phyloP scores from a whole-genome alignment of 2,888 invertebrate genomes.

The Ormia ochracea region DNA sequence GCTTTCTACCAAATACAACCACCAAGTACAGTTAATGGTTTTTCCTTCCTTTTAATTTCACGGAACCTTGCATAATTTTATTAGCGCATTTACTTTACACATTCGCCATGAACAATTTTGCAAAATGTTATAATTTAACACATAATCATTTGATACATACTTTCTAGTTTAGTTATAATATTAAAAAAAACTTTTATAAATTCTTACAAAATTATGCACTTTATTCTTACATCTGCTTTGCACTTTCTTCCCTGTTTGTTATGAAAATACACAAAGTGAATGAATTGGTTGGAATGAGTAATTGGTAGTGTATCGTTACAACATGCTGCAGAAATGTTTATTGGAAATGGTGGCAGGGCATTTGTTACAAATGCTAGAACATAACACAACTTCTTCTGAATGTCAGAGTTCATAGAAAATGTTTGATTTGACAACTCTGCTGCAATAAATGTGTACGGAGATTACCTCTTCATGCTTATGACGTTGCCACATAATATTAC shows the following conservation, averaged over 20 bases:
- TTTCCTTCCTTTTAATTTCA: conserved; percentile 39
- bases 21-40: conserved; percentile 58
- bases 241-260: conserved; percentile 59
- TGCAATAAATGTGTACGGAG: too few relatives aligned
- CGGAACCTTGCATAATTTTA: conserved; percentile 45
- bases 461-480: too few relatives aligned
- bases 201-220: conserved; percentile 52
- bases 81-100: neutral
- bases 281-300: conserved; percentile 33
- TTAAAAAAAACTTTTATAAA: neutral
- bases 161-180: neutral
- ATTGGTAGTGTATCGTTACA: neutral
- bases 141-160: neutral
- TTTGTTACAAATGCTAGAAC: too few relatives aligned
- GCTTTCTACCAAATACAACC: conserved; percentile 40
- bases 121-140: neutral
- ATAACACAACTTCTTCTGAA: too few relatives aligned
- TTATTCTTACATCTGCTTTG: conserved; percentile 54
- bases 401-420: too few relatives aligned
- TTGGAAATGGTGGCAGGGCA: too few relatives aligned
- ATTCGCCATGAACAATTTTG: neutral
- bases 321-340: too few relatives aligned
- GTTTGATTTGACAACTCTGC: too few relatives aligned
- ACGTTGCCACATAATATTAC: too few relatives aligned
- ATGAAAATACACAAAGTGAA: conserved; percentile 42